Conservation (phyloP, 2,888 invertebrate genomes). For the Zonitis immaculata region DNA sequence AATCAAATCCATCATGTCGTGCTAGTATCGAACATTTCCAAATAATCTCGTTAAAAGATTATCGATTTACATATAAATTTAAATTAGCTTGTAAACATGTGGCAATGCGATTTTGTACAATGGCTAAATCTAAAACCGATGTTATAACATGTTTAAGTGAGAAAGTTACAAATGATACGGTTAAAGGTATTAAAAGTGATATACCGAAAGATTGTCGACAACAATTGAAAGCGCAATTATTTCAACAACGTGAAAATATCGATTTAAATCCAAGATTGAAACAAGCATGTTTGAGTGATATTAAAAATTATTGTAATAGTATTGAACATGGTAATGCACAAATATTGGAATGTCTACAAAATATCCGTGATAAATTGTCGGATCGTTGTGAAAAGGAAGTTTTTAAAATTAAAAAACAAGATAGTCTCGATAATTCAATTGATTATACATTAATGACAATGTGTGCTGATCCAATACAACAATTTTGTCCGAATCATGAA, state of each 20-base stretch:
- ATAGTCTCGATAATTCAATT: slow-evolving; percentile 78
- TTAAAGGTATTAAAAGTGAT: slow-evolving; percentile 68
- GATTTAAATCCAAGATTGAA: slow-evolving; percentile 80
- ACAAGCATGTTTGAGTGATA: slow-evolving; percentile 75
- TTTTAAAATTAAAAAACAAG: slow-evolving; percentile 81
- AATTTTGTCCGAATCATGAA: slow-evolving; percentile 74
- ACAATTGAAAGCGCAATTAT: slow-evolving; percentile 84
- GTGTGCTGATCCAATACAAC: slow-evolving; percentile 81
- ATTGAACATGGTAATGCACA: slow-evolving; percentile 62
- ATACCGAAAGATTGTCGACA: slow-evolving; percentile 86
- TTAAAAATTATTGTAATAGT: slow-evolving; percentile 65
- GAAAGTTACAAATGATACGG: slow-evolving; percentile 83
- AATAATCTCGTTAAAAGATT: slow-evolving; percentile 87
- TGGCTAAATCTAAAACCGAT: slow-evolving; percentile 70
- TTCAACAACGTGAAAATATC: slow-evolving; percentile 87
- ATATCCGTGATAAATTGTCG: slow-evolving; percentile 57
- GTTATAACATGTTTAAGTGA: slow-evolving; percentile 86
- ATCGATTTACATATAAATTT: slow-evolving; percentile 90
- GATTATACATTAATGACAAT: slow-evolving; percentile 80
- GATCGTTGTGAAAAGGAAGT: slow-evolving; percentile 72
- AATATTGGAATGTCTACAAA: slow-evolving; percentile 75
- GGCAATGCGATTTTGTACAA: slow-evolving; percentile 64
- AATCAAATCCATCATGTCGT: slow-evolving; percentile 76
- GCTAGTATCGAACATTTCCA: slow-evolving; percentile 97
- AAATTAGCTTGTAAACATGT: slow-evolving; percentile 87